A percentile compares a stretch with the other conserved stretches of the same genome.
Evolutionary conservation across 1,140 invertebrate species (phyloP).

Genomic region (Drosophila parvula): DNA sequence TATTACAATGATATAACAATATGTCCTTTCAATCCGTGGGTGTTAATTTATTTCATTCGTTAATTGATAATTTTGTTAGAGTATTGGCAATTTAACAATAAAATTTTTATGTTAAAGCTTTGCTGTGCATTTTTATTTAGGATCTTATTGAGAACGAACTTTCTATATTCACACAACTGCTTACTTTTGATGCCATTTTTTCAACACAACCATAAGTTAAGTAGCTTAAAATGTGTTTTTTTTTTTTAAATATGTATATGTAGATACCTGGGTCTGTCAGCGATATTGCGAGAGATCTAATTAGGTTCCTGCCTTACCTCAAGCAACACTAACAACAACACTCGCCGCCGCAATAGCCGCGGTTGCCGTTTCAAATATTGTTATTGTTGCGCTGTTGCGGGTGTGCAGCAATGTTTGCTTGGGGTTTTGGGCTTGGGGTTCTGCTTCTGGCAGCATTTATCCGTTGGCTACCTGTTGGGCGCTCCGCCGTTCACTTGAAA

Average conservation of each 20-base stretch:
- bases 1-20: no score
- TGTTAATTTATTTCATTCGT: background rate
- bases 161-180: background rate
- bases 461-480: conserved; percentile 67
- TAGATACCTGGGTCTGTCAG: conserved; percentile 13
- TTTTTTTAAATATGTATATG: conserved; percentile 24
- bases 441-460: conserved; percentile 32
- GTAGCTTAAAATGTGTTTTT: conserved; percentile 55
- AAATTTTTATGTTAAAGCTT: background rate
- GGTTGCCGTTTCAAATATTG: conserved; percentile 26
- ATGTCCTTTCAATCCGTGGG: background rate
- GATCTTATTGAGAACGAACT: background rate
- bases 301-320: conserved; percentile 47
- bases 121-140: conserved; percentile 6
- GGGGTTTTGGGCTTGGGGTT: conserved; percentile 34
- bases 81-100: background rate
- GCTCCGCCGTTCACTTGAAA: conserved; percentile 52
- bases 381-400: conserved; percentile 28
- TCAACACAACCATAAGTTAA: conserved; percentile 31
- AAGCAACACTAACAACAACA: conserved; percentile 18
- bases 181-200: background rate
- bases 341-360: background rate
- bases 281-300: conserved; percentile 48
- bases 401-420: conserved; percentile 54
- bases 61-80: background rate